Conservation (phyloP, 2,888 invertebrate genomes). For the Drosophila formosana region DNA sequence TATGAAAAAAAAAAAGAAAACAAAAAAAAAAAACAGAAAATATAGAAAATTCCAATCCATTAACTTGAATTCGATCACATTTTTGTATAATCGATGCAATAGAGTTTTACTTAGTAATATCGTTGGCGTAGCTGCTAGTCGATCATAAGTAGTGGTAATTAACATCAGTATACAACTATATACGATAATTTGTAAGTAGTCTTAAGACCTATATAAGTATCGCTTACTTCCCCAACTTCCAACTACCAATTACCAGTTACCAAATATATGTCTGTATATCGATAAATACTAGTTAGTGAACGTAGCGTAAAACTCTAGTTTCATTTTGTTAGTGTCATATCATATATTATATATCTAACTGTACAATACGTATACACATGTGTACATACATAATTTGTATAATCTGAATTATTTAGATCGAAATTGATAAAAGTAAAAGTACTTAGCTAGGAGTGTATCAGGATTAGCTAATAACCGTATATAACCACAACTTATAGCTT, state of each 20-base stretch:
- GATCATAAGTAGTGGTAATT: conserved; percentile 24
- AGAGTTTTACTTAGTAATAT: conserved; percentile 27
- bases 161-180: conserved; percentile 2
- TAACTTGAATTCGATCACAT: conserved; percentile 56
- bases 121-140: conserved; percentile 46
- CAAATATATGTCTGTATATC: conserved; percentile 21
- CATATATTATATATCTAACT: conserved; percentile 23
- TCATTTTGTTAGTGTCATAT: conserved; percentile 28
- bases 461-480: background rate
- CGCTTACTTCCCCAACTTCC: conserved; percentile 1
- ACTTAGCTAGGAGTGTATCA: conserved; percentile 14
- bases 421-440: conserved; percentile 15
- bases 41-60: conserved; percentile 25
- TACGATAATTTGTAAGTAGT: conserved; percentile 43
- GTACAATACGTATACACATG: conserved; percentile 5
- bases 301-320: conserved; percentile 36
- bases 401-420: conserved; percentile 20
- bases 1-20: conserved; percentile 13
- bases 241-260: background rate
- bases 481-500: background rate
- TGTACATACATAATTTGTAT: conserved; percentile 14
- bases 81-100: conserved; percentile 27
- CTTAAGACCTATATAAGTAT: conserved; percentile 44
- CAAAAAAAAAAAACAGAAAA: background rate
- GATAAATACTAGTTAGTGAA: conserved; percentile 22